A percentile compares a stretch with the other conserved stretches of the same genome.
These are phyloP conservation scores for Tetheella fluctuosa DNA, from an alignment of 2,888 invertebrate genomes.

Conservation along the genomic window DNA sequence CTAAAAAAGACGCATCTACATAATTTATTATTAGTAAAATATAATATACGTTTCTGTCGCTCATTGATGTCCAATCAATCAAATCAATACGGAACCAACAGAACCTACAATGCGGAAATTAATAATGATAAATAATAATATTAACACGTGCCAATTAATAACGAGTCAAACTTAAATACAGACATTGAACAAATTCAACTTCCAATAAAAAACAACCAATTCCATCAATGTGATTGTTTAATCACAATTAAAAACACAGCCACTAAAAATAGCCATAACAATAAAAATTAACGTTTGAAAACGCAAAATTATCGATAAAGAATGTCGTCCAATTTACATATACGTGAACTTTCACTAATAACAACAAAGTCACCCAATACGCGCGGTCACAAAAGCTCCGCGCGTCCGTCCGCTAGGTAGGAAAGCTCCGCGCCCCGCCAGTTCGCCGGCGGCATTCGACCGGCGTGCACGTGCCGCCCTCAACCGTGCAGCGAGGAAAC, in stretches of 20 bases:
- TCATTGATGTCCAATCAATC: background rate
- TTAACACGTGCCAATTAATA: background rate
- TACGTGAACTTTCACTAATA: slow-evolving; percentile 59
- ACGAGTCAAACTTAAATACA: background rate
- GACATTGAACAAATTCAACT: background rate
- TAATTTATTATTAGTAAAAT: too few species aligned
- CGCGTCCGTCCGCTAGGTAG: slow-evolving; percentile 19
- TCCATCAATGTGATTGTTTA: background rate
- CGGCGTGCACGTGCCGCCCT: slow-evolving; percentile 64
- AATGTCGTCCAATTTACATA: slow-evolving; percentile 30
- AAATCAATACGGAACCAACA: background rate
- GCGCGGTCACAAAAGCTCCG: slow-evolving; percentile 42
- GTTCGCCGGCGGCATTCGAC: slow-evolving; percentile 73
- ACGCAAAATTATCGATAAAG: slow-evolving; percentile 17
- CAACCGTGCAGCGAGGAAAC: slow-evolving; percentile 46
- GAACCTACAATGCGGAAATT: too few species aligned
- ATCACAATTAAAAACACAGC: slow-evolving; percentile 3
- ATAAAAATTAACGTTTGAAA: slow-evolving; percentile 10
- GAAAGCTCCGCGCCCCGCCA: slow-evolving; percentile 50
- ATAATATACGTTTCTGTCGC: too few species aligned
- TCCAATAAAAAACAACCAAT: background rate
- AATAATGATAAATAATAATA: background rate
- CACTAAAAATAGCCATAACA: slow-evolving; percentile 1
- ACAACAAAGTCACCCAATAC: slow-evolving; percentile 45
- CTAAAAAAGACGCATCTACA: too few species aligned